Percentiles rank a stretch among this genome's conserved stretches.
Conservation (phyloP, 2,113 vertebrate species). For the Cyanoderma ruficeps region DNA sequence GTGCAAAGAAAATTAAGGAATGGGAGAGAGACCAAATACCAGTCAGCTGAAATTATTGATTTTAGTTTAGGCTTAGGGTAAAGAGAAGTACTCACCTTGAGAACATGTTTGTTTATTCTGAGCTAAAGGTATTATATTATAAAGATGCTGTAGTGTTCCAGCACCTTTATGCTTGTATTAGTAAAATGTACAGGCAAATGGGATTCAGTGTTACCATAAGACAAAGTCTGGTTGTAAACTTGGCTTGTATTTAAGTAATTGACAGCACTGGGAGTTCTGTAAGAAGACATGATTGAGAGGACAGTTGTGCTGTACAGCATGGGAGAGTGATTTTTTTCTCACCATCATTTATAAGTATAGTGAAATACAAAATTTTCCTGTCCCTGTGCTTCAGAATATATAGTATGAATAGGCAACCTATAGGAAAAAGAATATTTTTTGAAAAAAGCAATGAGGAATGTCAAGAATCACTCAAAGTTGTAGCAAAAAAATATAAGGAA, state of each 20-base stretch:
- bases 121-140: not conserved
- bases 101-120: not conserved
- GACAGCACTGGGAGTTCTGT: not conserved
- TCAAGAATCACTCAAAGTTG: not conserved
- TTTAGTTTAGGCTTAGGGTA: not conserved
- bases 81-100: not conserved
- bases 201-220: not conserved
- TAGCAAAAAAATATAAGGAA: not conserved
- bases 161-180: not conserved
- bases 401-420: not conserved
- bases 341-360: not conserved
- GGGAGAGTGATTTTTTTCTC: not conserved
- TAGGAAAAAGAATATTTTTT: not conserved
- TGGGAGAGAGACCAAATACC: not conserved
- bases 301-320: not conserved
- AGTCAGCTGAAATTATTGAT: not conserved
- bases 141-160: not conserved
- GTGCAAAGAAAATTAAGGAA: not conserved
- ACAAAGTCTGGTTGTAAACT: not conserved
- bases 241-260: not conserved
- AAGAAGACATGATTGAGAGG: not conserved
- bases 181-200: not conserved
- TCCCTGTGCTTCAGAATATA: not conserved
- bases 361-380: not conserved
- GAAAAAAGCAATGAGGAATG: not conserved